phyloP scores from a whole-genome alignment of 1,140 invertebrate species.

The Drosophila miranda region DNA sequence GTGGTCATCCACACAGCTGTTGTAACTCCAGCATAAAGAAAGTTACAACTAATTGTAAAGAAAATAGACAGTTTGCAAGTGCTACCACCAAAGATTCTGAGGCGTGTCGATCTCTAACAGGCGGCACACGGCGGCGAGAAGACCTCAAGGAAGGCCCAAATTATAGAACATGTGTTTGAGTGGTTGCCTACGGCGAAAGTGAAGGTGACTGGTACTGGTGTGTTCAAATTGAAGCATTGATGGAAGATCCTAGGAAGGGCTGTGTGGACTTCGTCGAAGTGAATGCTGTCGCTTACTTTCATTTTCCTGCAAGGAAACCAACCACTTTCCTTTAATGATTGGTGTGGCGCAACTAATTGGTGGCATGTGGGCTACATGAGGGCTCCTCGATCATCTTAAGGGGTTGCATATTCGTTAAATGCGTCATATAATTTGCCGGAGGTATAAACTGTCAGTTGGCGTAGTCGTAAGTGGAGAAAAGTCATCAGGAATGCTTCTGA shows the following conservation, averaged over 20 bases:
- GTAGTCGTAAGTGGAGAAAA: constrained; percentile 29
- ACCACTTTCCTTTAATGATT: constrained; percentile 49
- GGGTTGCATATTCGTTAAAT: constrained; percentile 55
- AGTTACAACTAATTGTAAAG: constrained; percentile 31
- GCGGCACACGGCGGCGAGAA: constrained; percentile 49
- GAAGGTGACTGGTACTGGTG: constrained; percentile 37
- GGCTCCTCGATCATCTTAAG: constrained; percentile 34
- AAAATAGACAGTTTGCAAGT: constrained; percentile 36
- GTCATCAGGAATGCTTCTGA: constrained; percentile 51
- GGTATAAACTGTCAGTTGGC: constrained; percentile 51
- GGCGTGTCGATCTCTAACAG: constrained; percentile 56
- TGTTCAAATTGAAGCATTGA: constrained; percentile 27
- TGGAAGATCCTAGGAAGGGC: constrained; percentile 30
- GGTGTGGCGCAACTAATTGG: constrained; percentile 65
- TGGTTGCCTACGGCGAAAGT: constrained; percentile 31
- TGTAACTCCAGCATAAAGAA: constrained; percentile 36
- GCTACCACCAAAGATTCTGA: constrained; percentile 36
- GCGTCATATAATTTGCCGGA: constrained; percentile 45
- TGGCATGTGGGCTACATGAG: constrained; percentile 49
- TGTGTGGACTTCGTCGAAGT: constrained; percentile 5
- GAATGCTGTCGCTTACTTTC: constrained; percentile 61
- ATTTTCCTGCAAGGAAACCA: constrained; percentile 45
- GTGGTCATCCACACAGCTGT: constrained; percentile 44
- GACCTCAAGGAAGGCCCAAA: constrained; percentile 51
- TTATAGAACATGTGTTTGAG: constrained; percentile 66